Evolutionary conservation across 2,888 invertebrate species (phyloP).

Genomic region (Epirrhoe tristata): DNA sequence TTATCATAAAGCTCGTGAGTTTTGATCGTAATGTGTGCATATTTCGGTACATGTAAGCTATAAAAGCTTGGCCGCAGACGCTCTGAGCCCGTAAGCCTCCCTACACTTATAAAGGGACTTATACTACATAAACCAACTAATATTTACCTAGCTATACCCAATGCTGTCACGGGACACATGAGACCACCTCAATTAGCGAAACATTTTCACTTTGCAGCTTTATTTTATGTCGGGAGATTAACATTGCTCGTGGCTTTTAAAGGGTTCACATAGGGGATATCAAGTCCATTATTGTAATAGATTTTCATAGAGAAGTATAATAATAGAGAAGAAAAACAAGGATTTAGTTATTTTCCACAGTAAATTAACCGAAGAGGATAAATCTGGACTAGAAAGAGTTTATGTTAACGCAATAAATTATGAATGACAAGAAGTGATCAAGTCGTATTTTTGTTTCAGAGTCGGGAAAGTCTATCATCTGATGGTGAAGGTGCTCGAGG

Average conservation of each 20-base stretch:
- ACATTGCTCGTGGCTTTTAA: slow-evolving; percentile 32
- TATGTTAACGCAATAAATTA: too few relatives aligned
- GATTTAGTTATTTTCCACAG: background rate
- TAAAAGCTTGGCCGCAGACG: slow-evolving; percentile 57
- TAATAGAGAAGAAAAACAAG: background rate
- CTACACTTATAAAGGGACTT: slow-evolving; percentile 60
- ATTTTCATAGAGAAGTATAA: background rate
- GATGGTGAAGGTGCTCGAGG: slow-evolving; percentile 86
- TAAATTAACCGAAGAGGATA: too few relatives aligned
- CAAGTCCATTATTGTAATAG: slow-evolving; percentile 1
- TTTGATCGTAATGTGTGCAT: slow-evolving; percentile 56
- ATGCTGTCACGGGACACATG: slow-evolving; percentile 55
- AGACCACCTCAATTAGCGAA: slow-evolving; percentile 61
- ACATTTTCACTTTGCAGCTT: slow-evolving; percentile 53
- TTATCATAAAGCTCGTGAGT: slow-evolving; percentile 54
- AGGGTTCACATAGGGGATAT: slow-evolving; percentile 27
- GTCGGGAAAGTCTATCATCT: slow-evolving; percentile 88
- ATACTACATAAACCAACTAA: slow-evolving; percentile 63
- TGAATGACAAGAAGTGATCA: too few relatives aligned
- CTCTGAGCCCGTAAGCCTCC: slow-evolving; percentile 56
- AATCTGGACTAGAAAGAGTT: too few relatives aligned
- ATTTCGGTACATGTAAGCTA: slow-evolving; percentile 48
- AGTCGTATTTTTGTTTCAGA: slow-evolving; percentile 69
- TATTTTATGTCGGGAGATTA: slow-evolving; percentile 42
- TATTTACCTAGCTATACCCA: slow-evolving; percentile 57